Conservation (phyloP, 2,113 vertebrate genomes). For the Charina bottae region DNA sequence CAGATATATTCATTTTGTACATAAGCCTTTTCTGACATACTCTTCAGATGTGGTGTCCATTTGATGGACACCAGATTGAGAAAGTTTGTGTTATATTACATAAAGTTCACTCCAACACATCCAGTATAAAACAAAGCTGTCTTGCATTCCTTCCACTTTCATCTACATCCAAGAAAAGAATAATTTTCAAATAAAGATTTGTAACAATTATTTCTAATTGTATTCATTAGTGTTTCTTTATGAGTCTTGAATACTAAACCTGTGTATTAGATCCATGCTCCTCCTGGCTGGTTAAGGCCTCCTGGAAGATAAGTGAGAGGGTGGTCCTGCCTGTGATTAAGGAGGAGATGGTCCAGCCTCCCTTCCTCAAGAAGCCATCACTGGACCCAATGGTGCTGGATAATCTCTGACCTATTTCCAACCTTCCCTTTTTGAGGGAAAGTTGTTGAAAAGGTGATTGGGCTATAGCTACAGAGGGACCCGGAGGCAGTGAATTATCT, state of each 20-base stretch:
- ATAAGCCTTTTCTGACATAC: not conserved
- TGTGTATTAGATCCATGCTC: too few species aligned
- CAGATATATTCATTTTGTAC: not conserved
- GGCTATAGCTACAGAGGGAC: not conserved
- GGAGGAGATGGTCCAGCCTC: too few species aligned
- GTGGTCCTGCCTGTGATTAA: too few species aligned
- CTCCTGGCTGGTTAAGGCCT: too few species aligned
- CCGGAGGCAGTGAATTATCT: not conserved
- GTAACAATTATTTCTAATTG: slow-evolving; percentile 18
- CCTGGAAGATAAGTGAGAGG: too few species aligned
- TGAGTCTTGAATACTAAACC: slow-evolving; percentile 28
- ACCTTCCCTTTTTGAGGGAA: not conserved
- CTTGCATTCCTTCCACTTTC: not conserved
- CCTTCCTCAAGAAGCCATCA: too few species aligned
- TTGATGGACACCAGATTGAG: not conserved
- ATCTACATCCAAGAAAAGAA: not conserved
- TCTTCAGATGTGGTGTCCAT: not conserved
- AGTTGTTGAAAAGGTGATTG: not conserved
- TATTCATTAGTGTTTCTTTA: slow-evolving; percentile 22
- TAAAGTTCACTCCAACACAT: not conserved
- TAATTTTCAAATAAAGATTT: slow-evolving; percentile 31
- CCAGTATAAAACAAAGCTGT: not conserved
- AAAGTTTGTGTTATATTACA: not conserved
- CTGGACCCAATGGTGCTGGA: too few species aligned
- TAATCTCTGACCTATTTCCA: not conserved